A percentile compares a stretch with the other conserved stretches of the same genome.
Evolutionary conservation across 2,113 vertebrate genomes (phyloP).

Genomic region (Tenrec ecaudatus): DNA sequence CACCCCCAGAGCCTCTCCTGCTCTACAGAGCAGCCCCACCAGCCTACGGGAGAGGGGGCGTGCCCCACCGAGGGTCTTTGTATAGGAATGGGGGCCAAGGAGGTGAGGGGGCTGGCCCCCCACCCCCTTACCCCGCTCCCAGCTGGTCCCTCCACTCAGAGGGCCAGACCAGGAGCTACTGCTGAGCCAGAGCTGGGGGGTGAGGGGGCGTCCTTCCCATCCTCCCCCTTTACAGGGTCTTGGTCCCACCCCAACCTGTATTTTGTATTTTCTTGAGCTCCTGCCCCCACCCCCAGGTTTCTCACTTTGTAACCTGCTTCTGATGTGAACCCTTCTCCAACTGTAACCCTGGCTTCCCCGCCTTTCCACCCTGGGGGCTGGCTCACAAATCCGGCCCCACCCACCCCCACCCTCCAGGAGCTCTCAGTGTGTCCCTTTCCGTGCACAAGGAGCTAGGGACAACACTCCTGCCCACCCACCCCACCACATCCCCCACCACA

Average conservation of each 20-base stretch:
- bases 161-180: constrained; percentile 90
- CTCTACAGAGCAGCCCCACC: constrained; percentile 75
- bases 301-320: constrained; percentile 81
- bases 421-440: constrained; percentile 63
- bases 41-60: constrained; percentile 59
- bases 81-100: constrained; percentile 86
- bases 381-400: constrained; percentile 72
- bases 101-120: constrained; percentile 82
- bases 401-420: constrained; percentile 52
- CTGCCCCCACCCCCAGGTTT: constrained; percentile 59
- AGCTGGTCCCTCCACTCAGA: constrained; percentile 89
- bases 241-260: constrained; percentile 16
- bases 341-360: constrained; percentile 13
- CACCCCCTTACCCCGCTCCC: constrained; percentile 85
- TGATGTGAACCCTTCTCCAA: constrained; percentile 61
- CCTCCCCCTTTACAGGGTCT: not conserved
- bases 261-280: constrained; percentile 78
- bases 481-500: not conserved
- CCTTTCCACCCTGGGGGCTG: constrained; percentile 42
- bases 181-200: constrained; percentile 78
- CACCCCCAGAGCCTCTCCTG: constrained; percentile 70
- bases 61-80: constrained; percentile 76
- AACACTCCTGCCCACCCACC: not conserved
- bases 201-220: not conserved
- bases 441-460: not conserved